Percentiles rank a stretch among this genome's conserved stretches.
phyloP scores from a whole-genome alignment of 2,888 invertebrate genomes.

The Kuschelorhynchus macadamiae region DNA sequence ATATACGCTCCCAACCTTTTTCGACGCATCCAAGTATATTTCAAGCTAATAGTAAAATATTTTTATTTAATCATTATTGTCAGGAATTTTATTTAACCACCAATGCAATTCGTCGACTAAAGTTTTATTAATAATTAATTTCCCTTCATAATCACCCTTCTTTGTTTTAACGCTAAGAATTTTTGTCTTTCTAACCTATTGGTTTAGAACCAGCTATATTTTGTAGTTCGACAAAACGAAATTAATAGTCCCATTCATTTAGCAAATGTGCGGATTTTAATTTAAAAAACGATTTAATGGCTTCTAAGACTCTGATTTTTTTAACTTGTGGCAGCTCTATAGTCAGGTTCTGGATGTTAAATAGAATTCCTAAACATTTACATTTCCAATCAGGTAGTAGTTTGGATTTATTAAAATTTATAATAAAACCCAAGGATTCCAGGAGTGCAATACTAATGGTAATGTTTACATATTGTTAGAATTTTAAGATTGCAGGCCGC shows the following conservation, averaged over 20 bases:
- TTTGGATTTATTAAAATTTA: too few relatives aligned
- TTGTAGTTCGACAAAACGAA: conserved; percentile 54
- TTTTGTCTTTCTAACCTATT: conserved; percentile 47
- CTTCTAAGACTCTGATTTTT: too few relatives aligned
- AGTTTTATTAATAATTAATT: conserved; percentile 1
- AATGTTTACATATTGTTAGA: too few relatives aligned
- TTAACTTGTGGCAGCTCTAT: too few relatives aligned
- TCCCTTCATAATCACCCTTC: conserved; percentile 5
- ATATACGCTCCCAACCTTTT: conserved; percentile 51
- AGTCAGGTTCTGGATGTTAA: too few relatives aligned
- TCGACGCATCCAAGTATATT: conserved; percentile 56
- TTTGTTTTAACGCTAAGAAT: conserved; percentile 47
- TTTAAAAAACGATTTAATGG: too few relatives aligned
- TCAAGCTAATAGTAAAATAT: conserved; percentile 42
- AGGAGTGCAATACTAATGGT: too few relatives aligned
- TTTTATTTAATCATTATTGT: conserved; percentile 29
- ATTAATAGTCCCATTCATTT: neutral
- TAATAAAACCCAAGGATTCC: too few relatives aligned
- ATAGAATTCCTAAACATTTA: too few relatives aligned
- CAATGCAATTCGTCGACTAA: neutral
- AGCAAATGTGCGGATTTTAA: too few relatives aligned
- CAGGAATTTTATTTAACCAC: neutral
- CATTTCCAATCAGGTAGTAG: too few relatives aligned
- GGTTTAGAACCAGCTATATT: conserved; percentile 58
- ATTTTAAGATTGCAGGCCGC: too few relatives aligned